A percentile compares a stretch with the other conserved stretches of the same genome.
Evolutionary conservation across 2,888 invertebrate genomes (phyloP).

Genomic region (Prosopocoilus inquinatus): DNA sequence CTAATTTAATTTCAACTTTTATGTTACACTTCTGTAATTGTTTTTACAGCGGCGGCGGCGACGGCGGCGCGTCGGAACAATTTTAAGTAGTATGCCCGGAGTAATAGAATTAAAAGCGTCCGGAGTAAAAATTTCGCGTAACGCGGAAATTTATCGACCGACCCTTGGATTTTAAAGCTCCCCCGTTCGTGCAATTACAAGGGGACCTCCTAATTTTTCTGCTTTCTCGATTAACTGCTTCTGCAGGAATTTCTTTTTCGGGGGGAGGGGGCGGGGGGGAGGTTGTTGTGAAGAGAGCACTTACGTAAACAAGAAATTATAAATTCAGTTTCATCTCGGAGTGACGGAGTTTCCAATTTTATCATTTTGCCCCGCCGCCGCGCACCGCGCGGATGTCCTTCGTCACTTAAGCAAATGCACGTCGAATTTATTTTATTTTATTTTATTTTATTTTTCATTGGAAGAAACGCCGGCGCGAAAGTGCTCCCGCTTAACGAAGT

Average conservation of each 20-base stretch:
- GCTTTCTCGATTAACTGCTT: too few relatives aligned
- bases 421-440: too few relatives aligned
- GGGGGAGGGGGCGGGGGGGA: too few relatives aligned
- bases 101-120: background rate
- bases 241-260: background rate
- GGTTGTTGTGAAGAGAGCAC: background rate
- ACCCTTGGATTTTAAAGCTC: background rate
- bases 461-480: too few relatives aligned
- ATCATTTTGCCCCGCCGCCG: too few relatives aligned
- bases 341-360: background rate
- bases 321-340: too few relatives aligned
- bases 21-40: background rate
- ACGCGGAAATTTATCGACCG: background rate
- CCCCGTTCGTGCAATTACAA: background rate
- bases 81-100: background rate
- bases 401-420: too few relatives aligned
- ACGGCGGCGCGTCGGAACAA: background rate
- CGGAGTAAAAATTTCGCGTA: background rate
- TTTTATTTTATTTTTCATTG: too few relatives aligned
- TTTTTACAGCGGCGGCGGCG: background rate
- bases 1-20: slow-evolving; percentile 1
- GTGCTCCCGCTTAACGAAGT: too few relatives aligned
- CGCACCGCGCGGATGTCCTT: too few relatives aligned
- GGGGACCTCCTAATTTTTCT: too few relatives aligned
- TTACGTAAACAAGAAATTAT: too few relatives aligned